These are phyloP conservation scores for Brachyistius frenatus DNA, from an alignment of 2,113 vertebrate species.

Conservation along the genomic window DNA sequence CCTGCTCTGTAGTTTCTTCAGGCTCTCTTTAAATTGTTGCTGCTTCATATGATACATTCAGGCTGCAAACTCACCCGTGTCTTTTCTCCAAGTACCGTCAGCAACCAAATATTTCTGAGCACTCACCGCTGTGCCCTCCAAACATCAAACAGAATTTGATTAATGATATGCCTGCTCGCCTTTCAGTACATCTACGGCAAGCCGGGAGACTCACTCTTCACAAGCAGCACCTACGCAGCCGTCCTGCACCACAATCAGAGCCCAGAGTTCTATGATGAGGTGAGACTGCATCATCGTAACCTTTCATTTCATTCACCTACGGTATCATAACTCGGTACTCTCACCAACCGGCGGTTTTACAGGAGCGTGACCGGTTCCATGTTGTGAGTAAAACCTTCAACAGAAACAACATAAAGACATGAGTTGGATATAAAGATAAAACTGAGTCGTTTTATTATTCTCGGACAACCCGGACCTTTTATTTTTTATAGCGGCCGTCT, in stretches of 20 bases:
- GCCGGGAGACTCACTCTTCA: conserved; percentile 89
- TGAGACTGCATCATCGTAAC: conserved; percentile 67
- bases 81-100: conserved; percentile 8
- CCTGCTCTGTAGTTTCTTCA: not conserved
- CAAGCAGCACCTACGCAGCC: conserved; percentile 84
- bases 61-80: not conserved
- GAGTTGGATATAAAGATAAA: not conserved
- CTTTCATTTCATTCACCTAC: not conserved
- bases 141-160: conserved; percentile 5
- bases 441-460: too few species aligned
- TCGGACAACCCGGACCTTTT: rapidly evolving
- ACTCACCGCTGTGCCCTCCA: not conserved
- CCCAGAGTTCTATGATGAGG: conserved; percentile 98
- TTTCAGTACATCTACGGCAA: conserved; percentile 97
- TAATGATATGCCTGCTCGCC: conserved; percentile 23
- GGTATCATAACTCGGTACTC: too few species aligned
- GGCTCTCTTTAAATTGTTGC: conserved; percentile 6
- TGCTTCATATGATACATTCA: not conserved
- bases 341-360: not conserved
- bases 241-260: conserved; percentile 97
- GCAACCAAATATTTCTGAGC: conserved; percentile 32
- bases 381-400: not conserved
- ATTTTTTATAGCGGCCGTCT: not conserved
- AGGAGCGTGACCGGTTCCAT: not conserved
- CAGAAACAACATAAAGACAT: not conserved